phyloP scores from a whole-genome alignment of 2,113 vertebrate genomes.

The Podilymbus podiceps region DNA sequence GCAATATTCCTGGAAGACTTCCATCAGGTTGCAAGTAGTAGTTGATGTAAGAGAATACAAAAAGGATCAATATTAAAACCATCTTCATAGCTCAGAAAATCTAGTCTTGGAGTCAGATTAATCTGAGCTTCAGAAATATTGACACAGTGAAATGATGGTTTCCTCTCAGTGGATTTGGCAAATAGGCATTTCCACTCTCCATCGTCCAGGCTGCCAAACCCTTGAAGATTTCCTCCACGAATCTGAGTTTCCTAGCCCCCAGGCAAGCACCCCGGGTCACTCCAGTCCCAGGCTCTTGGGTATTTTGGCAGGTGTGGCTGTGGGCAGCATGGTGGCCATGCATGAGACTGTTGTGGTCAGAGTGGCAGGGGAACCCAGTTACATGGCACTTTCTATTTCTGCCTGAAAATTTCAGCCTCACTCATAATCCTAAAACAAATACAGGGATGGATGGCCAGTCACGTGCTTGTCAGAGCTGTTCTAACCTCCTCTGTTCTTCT shows the following conservation, averaged over 20 bases:
- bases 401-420: neutral
- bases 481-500: neutral
- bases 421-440: neutral
- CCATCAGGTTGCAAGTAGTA: neutral
- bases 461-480: neutral
- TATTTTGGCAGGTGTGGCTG: fast-evolving
- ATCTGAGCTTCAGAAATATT: neutral
- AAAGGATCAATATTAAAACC: neutral
- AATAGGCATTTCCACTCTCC: neutral
- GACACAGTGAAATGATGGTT: neutral
- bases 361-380: neutral
- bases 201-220: neutral
- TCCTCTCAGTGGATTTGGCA: neutral
- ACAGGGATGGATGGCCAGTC: neutral
- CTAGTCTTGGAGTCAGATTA: neutral
- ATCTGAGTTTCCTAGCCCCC: neutral
- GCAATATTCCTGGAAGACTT: neutral
- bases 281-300: neutral
- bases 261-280: neutral
- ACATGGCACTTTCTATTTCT: neutral
- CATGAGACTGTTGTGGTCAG: neutral
- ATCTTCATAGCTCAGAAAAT: neutral
- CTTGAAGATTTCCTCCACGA: neutral
- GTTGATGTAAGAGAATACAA: neutral
- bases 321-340: fast-evolving